phyloP scores from a whole-genome alignment of 2,797 vertebrate genomes.

The Decapterus maruadsi region DNA sequence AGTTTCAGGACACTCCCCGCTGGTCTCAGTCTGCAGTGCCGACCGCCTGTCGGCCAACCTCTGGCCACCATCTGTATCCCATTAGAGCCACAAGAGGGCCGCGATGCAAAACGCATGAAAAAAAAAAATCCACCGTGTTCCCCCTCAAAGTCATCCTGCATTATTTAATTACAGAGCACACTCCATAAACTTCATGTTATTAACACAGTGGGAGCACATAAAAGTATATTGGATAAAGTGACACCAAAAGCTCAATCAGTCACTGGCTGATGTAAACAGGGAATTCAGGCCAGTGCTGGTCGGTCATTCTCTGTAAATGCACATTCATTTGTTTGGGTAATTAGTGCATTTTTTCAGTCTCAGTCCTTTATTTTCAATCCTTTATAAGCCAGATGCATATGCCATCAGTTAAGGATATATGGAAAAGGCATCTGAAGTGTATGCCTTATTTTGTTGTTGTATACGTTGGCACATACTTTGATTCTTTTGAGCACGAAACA shows the following conservation, averaged over 20 bases:
- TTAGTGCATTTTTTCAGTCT: constrained; percentile 9
- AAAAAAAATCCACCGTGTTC: constrained; percentile 48
- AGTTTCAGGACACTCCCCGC: constrained; percentile 75
- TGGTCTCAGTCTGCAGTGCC: constrained; percentile 67
- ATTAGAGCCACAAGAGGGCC: constrained; percentile 77
- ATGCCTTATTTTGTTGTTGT: not conserved
- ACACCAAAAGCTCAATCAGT: constrained; percentile 59
- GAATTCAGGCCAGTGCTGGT: constrained; percentile 16
- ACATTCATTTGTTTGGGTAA: constrained; percentile 20
- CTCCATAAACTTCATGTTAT: constrained; percentile 80
- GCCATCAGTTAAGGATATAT: not conserved
- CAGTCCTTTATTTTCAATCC: not conserved
- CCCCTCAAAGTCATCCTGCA: constrained; percentile 73
- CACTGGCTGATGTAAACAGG: constrained; percentile 33
- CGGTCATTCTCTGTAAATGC: constrained; percentile 25
- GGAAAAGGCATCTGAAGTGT: not conserved
- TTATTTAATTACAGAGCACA: constrained; percentile 81
- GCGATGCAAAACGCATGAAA: constrained; percentile 43
- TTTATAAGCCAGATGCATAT: not conserved
- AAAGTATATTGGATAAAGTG: constrained; percentile 77
- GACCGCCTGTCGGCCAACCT: constrained; percentile 72
- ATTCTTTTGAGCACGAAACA: not conserved
- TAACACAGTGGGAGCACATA: constrained; percentile 77
- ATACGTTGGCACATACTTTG: not conserved
- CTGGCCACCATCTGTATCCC: constrained; percentile 80